Evolutionary conservation across 2,888 invertebrate genomes (phyloP).

Genomic region (Subacronicta megacephala): DNA sequence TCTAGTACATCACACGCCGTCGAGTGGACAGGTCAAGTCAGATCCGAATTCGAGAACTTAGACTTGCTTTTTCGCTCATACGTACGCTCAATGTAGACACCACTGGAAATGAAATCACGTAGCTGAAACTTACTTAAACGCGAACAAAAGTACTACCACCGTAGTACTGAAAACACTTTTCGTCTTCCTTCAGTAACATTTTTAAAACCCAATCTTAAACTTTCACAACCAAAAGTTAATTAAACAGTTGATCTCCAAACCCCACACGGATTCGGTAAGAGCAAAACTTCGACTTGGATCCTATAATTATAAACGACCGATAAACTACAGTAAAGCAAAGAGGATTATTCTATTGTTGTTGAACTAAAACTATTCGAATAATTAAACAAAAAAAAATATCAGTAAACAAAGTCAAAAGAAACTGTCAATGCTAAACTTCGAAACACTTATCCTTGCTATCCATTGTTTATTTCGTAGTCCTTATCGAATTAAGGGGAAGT

Average conservation of each 20-base stretch:
- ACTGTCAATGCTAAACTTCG: slow-evolving; percentile 57
- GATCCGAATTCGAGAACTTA: too few species aligned
- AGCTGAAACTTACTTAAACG: background rate
- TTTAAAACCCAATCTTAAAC: background rate
- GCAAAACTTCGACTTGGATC: background rate
- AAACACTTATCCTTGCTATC: slow-evolving; percentile 58
- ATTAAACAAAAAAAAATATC: slow-evolving; percentile 28
- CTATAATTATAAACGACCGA: too few species aligned
- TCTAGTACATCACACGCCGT: too few species aligned
- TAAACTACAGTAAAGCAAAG: too few species aligned
- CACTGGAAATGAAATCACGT: background rate
- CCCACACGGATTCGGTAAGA: background rate
- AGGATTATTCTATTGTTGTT: background rate
- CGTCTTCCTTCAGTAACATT: too few species aligned
- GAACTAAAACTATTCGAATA: slow-evolving; percentile 7
- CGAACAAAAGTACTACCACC: background rate
- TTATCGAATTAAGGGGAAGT: slow-evolving; percentile 75
- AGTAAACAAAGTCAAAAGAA: slow-evolving; percentile 47
- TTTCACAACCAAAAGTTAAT: background rate
- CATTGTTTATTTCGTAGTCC: slow-evolving; percentile 69
- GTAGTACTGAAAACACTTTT: background rate
- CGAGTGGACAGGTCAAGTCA: too few species aligned
- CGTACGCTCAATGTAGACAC: background rate
- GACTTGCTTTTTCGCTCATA: background rate
- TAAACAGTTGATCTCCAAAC: slow-evolving; percentile 3